Conservation (phyloP, 2,797 vertebrate species). For the Sebastes hopkinsi region DNA sequence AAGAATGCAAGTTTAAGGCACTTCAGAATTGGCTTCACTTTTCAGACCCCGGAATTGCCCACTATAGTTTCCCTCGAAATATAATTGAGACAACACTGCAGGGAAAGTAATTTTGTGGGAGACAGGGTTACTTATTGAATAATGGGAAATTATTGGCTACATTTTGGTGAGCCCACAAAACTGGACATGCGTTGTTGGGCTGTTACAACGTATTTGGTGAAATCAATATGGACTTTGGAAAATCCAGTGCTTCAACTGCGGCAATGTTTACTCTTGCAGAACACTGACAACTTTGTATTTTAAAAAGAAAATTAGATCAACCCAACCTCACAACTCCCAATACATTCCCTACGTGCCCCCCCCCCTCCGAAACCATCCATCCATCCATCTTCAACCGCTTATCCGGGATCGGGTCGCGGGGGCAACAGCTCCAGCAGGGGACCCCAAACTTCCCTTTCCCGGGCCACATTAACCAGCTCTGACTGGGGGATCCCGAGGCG, state of each 20-base stretch:
- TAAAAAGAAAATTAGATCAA: slow-evolving; percentile 37
- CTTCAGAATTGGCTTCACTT: too few species aligned
- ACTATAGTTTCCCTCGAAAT: too few species aligned
- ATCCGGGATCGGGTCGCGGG: too few species aligned
- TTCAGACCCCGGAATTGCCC: too few species aligned
- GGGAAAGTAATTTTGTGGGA: background rate
- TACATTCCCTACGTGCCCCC: slow-evolving; percentile 4
- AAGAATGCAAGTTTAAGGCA: too few species aligned
- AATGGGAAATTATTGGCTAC: background rate
- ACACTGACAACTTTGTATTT: slow-evolving; percentile 21
- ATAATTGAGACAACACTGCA: too few species aligned
- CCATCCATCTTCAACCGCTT: too few species aligned
- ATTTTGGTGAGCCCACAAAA: background rate
- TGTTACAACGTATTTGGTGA: background rate
- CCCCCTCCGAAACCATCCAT: too few species aligned
- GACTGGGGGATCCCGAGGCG: too few species aligned
- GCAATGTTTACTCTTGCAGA: slow-evolving; percentile 28
- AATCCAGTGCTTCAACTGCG: background rate
- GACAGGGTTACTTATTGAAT: background rate
- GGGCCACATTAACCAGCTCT: too few species aligned
- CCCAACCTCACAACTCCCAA: slow-evolving; percentile 18
- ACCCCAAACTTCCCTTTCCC: too few species aligned
- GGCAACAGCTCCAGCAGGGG: too few species aligned
- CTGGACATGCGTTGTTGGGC: background rate
- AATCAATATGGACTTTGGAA: background rate